Evolutionary conservation across 2,888 invertebrate genomes (phyloP).

Genomic region (Heliconius ethilla): DNA sequence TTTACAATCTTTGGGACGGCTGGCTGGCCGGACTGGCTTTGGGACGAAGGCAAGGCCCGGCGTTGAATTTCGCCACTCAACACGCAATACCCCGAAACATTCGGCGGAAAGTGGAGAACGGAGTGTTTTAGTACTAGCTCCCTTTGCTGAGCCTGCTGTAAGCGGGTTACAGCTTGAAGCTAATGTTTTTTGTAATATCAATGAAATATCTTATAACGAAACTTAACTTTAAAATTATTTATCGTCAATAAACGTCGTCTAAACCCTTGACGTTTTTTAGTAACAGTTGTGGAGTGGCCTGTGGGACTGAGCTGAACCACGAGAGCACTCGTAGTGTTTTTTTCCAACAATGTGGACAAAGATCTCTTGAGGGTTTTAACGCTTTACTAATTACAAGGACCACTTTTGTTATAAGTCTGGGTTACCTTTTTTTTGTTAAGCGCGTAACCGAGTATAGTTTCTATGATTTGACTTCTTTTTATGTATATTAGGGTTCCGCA

Average conservation of each 20-base stretch:
- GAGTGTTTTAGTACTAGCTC: background rate
- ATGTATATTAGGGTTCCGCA: background rate
- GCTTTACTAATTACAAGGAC: slow-evolving; percentile 29
- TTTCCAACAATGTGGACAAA: slow-evolving; percentile 25
- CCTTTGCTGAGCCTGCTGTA: background rate
- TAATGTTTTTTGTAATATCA: too few species aligned
- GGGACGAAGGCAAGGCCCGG: too few species aligned
- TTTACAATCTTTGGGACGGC: too few species aligned
- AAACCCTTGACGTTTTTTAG: slow-evolving; percentile 16
- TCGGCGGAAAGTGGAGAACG: too few species aligned
- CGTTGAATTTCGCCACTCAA: too few species aligned
- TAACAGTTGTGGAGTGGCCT: slow-evolving; percentile 19
- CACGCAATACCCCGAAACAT: too few species aligned
- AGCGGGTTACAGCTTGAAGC: background rate
- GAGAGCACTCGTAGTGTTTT: slow-evolving; percentile 7
- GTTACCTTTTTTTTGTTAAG: slow-evolving; percentile 3
- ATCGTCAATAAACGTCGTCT: slow-evolving; percentile 5
- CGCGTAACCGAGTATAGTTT: background rate
- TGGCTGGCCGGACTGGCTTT: too few species aligned
- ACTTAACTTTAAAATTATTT: background rate
- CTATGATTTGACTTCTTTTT: background rate
- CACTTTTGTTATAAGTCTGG: slow-evolving; percentile 27
- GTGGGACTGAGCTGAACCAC: background rate
- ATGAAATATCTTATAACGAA: background rate
- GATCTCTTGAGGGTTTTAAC: slow-evolving; percentile 20